A percentile compares a stretch with the other conserved stretches of the same genome.
phyloP scores from a whole-genome alignment of 2,888 invertebrate genomes.

The Metopia argyrocephala region DNA sequence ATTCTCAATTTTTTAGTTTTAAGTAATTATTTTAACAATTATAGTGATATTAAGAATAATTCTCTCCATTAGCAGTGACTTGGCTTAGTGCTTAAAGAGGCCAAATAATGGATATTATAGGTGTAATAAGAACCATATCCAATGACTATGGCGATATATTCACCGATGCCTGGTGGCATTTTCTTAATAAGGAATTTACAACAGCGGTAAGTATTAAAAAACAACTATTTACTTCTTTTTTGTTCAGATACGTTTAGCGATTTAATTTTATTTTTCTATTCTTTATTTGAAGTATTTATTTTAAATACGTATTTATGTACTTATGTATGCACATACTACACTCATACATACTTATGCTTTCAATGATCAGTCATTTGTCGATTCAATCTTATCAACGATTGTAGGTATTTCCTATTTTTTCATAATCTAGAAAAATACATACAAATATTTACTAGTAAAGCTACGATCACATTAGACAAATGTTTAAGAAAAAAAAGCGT shows the following conservation, averaged over 20 bases:
- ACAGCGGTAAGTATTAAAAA: conserved; percentile 79
- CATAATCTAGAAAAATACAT: not conserved
- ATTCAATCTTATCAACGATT: conserved; percentile 12
- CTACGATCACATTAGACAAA: too few species aligned
- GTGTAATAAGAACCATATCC: conserved; percentile 70
- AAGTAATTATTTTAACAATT: too few species aligned
- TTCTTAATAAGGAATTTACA: conserved; percentile 80
- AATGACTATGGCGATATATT: conserved; percentile 73
- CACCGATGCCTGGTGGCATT: conserved; percentile 79
- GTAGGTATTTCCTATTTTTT: not conserved
- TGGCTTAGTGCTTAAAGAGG: not conserved
- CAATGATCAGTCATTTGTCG: not conserved
- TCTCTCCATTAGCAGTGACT: not conserved
- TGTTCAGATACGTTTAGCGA: not conserved
- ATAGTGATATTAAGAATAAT: too few species aligned
- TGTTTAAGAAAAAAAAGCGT: too few species aligned
- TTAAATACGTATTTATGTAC: not conserved
- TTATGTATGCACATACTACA: not conserved
- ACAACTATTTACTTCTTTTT: conserved; percentile 9
- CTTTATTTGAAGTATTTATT: not conserved
- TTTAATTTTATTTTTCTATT: conserved; percentile 27
- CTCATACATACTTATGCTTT: too few species aligned
- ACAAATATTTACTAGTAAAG: too few species aligned
- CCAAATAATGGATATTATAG: conserved; percentile 71
- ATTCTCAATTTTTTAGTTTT: conserved; percentile 1